A percentile compares a stretch with the other conserved stretches of the same genome.
These are phyloP conservation scores for Acrocephalus kingi DNA, from an alignment of 2,113 vertebrate genomes.

Conservation along the genomic window DNA sequence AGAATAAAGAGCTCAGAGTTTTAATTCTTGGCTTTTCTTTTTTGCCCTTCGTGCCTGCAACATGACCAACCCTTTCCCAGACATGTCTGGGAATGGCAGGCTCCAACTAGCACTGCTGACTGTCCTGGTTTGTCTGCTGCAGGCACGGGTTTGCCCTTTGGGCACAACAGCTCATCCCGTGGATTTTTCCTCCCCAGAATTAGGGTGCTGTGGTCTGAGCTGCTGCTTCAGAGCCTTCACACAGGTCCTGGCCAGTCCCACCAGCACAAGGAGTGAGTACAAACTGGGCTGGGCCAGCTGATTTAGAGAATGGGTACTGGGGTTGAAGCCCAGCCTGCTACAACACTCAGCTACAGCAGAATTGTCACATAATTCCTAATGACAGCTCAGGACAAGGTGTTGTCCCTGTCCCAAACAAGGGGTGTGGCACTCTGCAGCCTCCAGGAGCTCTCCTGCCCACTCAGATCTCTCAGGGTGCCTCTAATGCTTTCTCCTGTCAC, in stretches of 20 bases:
- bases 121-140: neutral
- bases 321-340: neutral
- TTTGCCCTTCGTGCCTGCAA: neutral
- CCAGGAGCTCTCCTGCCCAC: neutral
- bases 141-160: neutral
- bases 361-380: rapidly evolving
- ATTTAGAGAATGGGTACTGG: neutral
- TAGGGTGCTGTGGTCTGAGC: neutral
- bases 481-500: neutral
- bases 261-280: neutral
- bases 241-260: neutral
- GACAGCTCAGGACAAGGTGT: neutral
- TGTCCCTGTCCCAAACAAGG: neutral
- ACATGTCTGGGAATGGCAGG: neutral
- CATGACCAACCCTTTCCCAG: slow-evolving; percentile 11
- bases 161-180: slow-evolving; percentile 31
- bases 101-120: neutral
- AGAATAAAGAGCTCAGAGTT: neutral
- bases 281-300: neutral
- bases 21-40: neutral
- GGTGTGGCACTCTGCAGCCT: neutral
- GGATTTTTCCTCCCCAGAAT: neutral
- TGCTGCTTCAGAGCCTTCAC: neutral
- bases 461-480: neutral
- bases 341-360: neutral